Conservation (phyloP, 2,888 invertebrate genomes). For the Cephus pygmeus region DNA sequence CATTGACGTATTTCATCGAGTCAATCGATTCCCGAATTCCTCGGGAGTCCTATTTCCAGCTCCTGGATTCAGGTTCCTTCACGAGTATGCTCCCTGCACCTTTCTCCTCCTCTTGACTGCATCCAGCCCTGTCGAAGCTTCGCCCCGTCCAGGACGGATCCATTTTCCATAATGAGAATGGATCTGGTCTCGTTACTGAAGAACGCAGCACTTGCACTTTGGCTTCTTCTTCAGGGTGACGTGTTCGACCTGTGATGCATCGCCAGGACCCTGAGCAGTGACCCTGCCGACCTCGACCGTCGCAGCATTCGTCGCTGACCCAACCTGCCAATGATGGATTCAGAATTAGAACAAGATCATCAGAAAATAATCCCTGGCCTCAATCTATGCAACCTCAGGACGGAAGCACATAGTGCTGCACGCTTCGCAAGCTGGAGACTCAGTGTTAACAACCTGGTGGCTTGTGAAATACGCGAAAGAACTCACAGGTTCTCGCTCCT, state of each 20-base stretch:
- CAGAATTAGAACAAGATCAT: too few species aligned
- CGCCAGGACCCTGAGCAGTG: constrained; percentile 78
- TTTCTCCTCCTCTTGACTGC: not conserved
- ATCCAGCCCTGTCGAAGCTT: not conserved
- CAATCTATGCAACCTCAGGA: too few species aligned
- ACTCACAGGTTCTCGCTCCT: too few species aligned
- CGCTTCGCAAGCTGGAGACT: too few species aligned
- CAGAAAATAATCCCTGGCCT: too few species aligned
- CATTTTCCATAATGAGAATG: too few species aligned
- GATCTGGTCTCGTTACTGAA: constrained; percentile 75
- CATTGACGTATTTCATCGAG: too few species aligned
- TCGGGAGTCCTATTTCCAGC: not conserved
- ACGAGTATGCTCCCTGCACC: constrained; percentile 16
- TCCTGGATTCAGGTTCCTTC: constrained; percentile 12
- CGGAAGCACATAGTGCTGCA: too few species aligned
- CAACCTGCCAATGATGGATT: constrained; percentile 36
- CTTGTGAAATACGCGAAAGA: too few species aligned
- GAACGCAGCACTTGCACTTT: constrained; percentile 94
- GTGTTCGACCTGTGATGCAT: constrained; percentile 85
- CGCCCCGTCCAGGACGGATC: too few species aligned
- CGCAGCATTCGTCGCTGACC: constrained; percentile 64
- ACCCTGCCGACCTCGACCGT: constrained; percentile 79
- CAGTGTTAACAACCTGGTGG: too few species aligned
- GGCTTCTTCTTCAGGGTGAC: constrained; percentile 95
- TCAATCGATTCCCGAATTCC: constrained; percentile 1